Conservation (phyloP, 2,888 invertebrate genomes). For the Asteroscopus sphinx region DNA sequence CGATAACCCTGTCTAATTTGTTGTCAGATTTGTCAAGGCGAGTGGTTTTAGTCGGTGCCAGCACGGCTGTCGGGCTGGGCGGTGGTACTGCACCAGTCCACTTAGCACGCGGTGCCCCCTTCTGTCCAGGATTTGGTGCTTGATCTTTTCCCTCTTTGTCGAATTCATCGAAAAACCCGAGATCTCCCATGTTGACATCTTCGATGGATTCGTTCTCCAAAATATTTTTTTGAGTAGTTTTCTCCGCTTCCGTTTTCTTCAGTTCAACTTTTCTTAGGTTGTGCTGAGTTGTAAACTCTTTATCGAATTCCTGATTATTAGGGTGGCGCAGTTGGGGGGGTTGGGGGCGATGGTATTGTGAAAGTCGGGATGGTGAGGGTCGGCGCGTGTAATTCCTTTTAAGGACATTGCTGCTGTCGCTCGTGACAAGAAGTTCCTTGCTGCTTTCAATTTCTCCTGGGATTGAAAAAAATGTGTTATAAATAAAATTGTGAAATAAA, state of each 20-base stretch:
- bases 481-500: neutral
- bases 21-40: constrained; percentile 71
- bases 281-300: constrained; percentile 25
- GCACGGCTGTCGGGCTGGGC: constrained; percentile 3
- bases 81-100: constrained; percentile 25
- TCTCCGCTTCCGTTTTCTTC: constrained; percentile 29
- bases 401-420: constrained; percentile 83
- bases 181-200: constrained; percentile 70
- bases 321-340: neutral
- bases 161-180: constrained; percentile 72
- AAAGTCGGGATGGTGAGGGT: constrained; percentile 76
- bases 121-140: constrained; percentile 1
- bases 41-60: constrained; percentile 45
- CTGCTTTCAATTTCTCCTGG: constrained; percentile 90
- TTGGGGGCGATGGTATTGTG: constrained; percentile 68
- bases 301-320: constrained; percentile 15
- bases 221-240: constrained; percentile 40
- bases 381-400: constrained; percentile 80
- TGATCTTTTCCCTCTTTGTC: constrained; percentile 39
- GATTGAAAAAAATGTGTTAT: constrained; percentile 31
- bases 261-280: constrained; percentile 15
- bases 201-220: constrained; percentile 60
- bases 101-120: neutral
- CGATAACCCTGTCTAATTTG: constrained; percentile 76
- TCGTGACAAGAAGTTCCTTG: constrained; percentile 90